Conservation (phyloP, 53 echinoderm and acorn worm genomes). For the Mesocentrotus franciscanus region DNA sequence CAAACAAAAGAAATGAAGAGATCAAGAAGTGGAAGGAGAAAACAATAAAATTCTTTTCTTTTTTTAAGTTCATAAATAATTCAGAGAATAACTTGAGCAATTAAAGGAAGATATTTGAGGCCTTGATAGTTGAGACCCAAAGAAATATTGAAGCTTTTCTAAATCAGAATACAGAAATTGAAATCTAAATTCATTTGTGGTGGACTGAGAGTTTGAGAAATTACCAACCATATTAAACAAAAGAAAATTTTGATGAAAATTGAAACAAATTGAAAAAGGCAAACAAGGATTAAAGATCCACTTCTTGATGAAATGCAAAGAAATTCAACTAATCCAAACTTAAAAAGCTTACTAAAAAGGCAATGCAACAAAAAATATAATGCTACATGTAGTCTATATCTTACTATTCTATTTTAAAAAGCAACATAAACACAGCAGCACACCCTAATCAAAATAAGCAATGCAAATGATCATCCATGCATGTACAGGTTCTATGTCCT, state of each 20-base stretch:
- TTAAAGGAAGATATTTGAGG: not conserved
- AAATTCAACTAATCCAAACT: not conserved
- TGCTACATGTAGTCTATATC: too few relatives aligned
- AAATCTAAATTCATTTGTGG: too few relatives aligned
- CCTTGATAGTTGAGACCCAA: too few relatives aligned
- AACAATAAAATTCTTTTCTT: not conserved
- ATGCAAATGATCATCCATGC: not conserved
- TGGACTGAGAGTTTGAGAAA: too few relatives aligned
- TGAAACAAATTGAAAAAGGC: too few relatives aligned
- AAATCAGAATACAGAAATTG: not conserved
- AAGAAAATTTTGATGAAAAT: too few relatives aligned
- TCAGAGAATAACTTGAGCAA: not conserved
- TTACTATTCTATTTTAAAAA: not conserved
- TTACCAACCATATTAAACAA: too few relatives aligned
- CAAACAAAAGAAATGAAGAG: not conserved
- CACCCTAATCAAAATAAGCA: too few relatives aligned
- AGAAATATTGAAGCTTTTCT: too few relatives aligned
- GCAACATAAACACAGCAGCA: not conserved
- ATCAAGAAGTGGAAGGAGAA: conserved; percentile 1
- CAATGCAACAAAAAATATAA: not conserved
- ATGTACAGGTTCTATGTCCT: not conserved
- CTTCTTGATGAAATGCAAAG: not conserved
- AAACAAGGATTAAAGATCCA: not conserved
- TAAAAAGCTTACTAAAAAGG: not conserved
- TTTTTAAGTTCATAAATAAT: not conserved